Evolutionary conservation across 2,113 vertebrate species (phyloP).

Genomic region (Acanthisitta chloris): DNA sequence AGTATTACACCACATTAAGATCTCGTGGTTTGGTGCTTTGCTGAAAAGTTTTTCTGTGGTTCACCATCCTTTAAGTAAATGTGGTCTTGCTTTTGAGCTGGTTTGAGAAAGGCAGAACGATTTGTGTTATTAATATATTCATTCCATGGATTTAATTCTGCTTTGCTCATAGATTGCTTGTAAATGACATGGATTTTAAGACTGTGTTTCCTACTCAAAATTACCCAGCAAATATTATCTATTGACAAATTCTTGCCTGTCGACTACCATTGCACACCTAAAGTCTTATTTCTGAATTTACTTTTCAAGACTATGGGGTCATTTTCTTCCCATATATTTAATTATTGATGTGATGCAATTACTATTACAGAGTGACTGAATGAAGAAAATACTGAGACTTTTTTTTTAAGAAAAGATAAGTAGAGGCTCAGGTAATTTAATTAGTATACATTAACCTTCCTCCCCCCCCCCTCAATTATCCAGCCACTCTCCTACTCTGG

Average conservation of each 20-base stretch:
- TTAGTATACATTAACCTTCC: background rate
- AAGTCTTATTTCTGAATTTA: background rate
- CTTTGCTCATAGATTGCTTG: background rate
- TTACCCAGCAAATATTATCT: background rate
- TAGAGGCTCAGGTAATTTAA: constrained; percentile 6
- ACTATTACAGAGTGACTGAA: background rate
- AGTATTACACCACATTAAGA: background rate
- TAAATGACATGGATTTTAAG: background rate
- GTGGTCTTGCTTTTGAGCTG: background rate
- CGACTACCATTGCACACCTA: background rate
- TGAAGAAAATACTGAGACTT: background rate
- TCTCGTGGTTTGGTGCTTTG: background rate
- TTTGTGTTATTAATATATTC: background rate
- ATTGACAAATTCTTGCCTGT: background rate
- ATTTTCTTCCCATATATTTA: background rate
- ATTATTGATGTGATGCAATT: background rate
- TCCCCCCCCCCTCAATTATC: rapidly evolving
- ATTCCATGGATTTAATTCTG: background rate
- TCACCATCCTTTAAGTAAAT: background rate
- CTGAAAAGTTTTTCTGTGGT: background rate
- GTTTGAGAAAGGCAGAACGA: background rate
- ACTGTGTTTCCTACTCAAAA: background rate
- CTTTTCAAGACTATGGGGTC: background rate
- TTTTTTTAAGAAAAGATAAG: background rate
- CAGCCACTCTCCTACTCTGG: background rate